Base-by-base conservation (phyloP, 2,113 vertebrate species). In the Labeo rohita region DNA sequence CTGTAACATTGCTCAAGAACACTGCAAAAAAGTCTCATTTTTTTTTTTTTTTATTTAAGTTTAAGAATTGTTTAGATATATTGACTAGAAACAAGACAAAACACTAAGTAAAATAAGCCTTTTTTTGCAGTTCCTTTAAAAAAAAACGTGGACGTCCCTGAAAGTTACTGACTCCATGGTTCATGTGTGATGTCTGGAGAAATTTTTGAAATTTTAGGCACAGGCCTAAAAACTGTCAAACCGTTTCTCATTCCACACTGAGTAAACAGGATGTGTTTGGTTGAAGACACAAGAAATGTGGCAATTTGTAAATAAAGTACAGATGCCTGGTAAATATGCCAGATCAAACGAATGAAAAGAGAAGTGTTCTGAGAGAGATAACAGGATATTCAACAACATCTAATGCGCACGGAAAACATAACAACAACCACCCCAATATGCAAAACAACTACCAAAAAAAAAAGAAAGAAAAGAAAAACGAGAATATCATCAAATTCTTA, bases 361-460 rank as follows among this genome's bases (percentile, higher is more conserved):
- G 72, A 90, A 93, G 78, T 90, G 90, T 89, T 89, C 85, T 85
- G 84, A 87, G 88, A 88, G 77, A 91, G 92, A 93, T 93, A 93
- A 91, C 85, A 84, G 88, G 86, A 91, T 84, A 87, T 85, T 76
- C 79, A 87, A 18, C 75, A 47, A 84, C 59, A 85, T 87, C 68
- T 83, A 87, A 66, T 63, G 56, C n/a, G 81, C 45, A 28, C 61
- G n/a, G 52, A 39, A 79, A 85, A 81, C 61, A 68, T 56, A 56
- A 49, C 50, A 77, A 56, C 56, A 63, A 50, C 28, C 16, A 49
- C 15, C 47, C 65, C 23, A 72, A 73, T 28, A 83, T 73, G 68
- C 65, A 50, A 84, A 56, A 66, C 56, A 63, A 52, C 43, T 76
- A 84, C 16, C 74, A 39, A 87, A 87, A 86, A 18, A 87, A 39